phyloP scores from a whole-genome alignment of 2,797 vertebrate species.

The Labroides dimidiatus region DNA sequence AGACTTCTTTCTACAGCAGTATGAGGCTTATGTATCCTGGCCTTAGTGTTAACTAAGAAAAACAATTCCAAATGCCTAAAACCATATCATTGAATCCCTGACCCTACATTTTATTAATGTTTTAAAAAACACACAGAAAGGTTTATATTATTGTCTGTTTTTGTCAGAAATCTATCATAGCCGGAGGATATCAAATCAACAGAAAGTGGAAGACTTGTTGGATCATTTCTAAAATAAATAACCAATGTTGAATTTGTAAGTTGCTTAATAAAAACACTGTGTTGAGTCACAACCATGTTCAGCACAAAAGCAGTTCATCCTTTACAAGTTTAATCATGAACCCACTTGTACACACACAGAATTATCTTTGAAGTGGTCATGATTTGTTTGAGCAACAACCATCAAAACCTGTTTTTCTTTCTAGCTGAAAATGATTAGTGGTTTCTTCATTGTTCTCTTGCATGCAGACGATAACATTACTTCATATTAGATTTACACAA shows the following conservation, averaged over 20 bases:
- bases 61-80: constrained; percentile 7
- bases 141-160: not conserved
- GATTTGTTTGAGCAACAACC: constrained; percentile 3
- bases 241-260: not conserved
- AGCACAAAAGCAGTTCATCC: not conserved
- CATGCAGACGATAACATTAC: constrained; percentile 27
- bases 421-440: not conserved
- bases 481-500: constrained; percentile 7
- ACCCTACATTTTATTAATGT: not conserved
- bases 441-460: constrained; percentile 6
- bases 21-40: not conserved
- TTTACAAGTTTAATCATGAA: not conserved
- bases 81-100: not conserved
- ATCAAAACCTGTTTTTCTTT: constrained; percentile 2
- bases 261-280: not conserved
- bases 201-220: not conserved
- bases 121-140: not conserved
- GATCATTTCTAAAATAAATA: not conserved
- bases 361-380: constrained; percentile 19
- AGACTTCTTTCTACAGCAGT: not conserved
- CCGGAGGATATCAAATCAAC: not conserved
- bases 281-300: not conserved
- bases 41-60: not conserved
- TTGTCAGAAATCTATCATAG: constrained; percentile 3
- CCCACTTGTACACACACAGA: not conserved